phyloP scores from a whole-genome alignment of 2,888 invertebrate genomes.

The Amiota minor region DNA sequence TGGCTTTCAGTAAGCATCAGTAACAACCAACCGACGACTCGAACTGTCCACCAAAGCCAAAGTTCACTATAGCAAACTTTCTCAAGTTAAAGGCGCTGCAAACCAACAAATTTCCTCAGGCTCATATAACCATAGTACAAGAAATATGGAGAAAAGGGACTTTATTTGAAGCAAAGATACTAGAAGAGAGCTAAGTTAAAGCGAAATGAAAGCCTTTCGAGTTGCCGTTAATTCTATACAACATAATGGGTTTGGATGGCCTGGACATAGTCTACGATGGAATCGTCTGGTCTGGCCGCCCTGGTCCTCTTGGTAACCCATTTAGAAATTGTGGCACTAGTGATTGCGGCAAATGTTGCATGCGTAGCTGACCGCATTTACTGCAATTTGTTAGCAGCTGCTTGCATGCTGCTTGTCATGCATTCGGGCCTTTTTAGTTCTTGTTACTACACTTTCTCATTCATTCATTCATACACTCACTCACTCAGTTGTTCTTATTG shows the following conservation, averaged over 20 bases:
- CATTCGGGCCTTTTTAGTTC: not conserved
- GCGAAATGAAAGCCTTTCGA: not conserved
- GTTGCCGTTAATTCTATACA: not conserved
- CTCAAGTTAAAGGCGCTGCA: not conserved
- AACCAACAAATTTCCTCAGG: not conserved
- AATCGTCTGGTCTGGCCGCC: no score
- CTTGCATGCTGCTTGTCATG: not conserved
- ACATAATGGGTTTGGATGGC: no score
- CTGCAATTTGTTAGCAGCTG: constrained; percentile 27
- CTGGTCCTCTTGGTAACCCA: constrained; percentile 12
- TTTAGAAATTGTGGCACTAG: constrained; percentile 28
- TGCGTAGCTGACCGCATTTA: constrained; percentile 29
- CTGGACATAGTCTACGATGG: no score
- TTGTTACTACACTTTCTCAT: not conserved
- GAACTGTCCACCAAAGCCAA: not conserved
- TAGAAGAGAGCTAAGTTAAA: not conserved
- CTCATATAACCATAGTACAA: no score
- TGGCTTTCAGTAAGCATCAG: not conserved
- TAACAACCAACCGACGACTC: not conserved
- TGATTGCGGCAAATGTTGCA: constrained; percentile 31
- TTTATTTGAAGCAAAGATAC: no score
- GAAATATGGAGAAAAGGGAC: no score
- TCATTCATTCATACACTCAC: not conserved
- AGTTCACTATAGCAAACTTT: not conserved
- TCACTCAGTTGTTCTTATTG: not conserved